These are phyloP conservation scores for Drosophila merina DNA, from an alignment of 2,888 invertebrate species.

Conservation along the genomic window DNA sequence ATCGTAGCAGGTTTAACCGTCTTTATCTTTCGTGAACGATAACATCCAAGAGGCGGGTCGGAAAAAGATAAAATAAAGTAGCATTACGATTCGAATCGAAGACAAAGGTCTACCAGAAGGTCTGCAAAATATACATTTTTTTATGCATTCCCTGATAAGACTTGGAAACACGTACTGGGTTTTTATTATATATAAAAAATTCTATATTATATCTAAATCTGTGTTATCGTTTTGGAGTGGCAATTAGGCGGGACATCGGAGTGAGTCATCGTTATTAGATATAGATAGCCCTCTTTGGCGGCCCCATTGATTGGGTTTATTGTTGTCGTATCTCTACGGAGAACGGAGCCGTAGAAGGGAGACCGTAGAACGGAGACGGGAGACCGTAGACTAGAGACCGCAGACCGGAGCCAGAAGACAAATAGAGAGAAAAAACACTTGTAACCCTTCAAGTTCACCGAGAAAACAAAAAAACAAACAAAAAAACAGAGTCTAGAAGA, in stretches of 20 bases:
- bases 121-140: neutral
- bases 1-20: slow-evolving; percentile 2
- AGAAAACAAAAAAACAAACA: neutral
- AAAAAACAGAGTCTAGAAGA: slow-evolving; percentile 19
- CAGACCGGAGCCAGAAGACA: slow-evolving; percentile 30
- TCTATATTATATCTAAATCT: neutral
- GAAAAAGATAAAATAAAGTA: slow-evolving; percentile 2
- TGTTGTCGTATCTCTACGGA: slow-evolving; percentile 18
- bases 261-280: slow-evolving; percentile 17
- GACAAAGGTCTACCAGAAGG: slow-evolving; percentile 17
- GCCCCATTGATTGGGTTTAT: slow-evolving; percentile 55
- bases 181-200: neutral
- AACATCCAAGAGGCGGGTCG: neutral
- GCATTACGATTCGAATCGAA: too few species aligned
- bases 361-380: too few species aligned
- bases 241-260: slow-evolving; percentile 9
- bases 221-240: slow-evolving; percentile 16
- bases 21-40: slow-evolving; percentile 11
- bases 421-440: slow-evolving; percentile 62
- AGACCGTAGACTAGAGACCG: neutral
- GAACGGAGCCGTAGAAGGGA: neutral
- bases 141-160: slow-evolving; percentile 14
- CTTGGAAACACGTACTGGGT: slow-evolving; percentile 12
- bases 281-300: slow-evolving; percentile 33
- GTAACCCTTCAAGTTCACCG: slow-evolving; percentile 58